phyloP scores from a whole-genome alignment of 2,888 invertebrate species.

The Leistus spinibarbis region DNA sequence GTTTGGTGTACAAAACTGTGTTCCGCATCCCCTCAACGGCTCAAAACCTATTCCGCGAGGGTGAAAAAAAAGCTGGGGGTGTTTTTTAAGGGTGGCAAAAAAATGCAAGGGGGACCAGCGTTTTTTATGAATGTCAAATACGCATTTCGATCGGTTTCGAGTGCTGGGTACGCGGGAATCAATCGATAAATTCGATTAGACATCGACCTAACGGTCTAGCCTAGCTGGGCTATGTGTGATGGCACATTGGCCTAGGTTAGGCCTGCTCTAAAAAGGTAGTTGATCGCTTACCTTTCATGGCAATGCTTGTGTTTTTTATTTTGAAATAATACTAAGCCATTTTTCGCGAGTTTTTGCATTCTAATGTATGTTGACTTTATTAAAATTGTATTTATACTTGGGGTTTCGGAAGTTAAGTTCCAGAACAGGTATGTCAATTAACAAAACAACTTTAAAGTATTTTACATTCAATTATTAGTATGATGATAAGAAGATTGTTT shows the following conservation, averaged over 20 bases:
- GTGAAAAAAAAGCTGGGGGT: conserved; percentile 54
- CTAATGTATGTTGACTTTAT: too few relatives aligned
- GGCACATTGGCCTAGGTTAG: conserved; percentile 52
- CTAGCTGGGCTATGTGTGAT: conserved; percentile 42
- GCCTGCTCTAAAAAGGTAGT: conserved; percentile 37
- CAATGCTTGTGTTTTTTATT: conserved; percentile 18
- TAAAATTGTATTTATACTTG: conserved; percentile 1
- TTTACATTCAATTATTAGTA: too few relatives aligned
- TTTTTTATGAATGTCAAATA: conserved; percentile 55
- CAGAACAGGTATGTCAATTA: not conserved
- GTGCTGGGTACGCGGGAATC: conserved; percentile 48
- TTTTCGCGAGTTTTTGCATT: conserved; percentile 4
- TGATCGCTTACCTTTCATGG: conserved; percentile 18
- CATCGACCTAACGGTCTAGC: conserved; percentile 10
- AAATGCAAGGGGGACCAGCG: conserved; percentile 51
- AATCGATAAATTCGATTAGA: conserved; percentile 57
- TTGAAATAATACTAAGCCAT: not conserved
- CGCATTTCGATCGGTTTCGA: conserved; percentile 51
- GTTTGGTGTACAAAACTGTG: not conserved
- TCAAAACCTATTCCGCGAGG: conserved; percentile 48
- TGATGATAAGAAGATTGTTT: too few relatives aligned
- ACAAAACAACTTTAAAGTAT: too few relatives aligned
- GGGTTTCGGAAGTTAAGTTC: not conserved
- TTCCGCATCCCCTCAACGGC: conserved; percentile 42
- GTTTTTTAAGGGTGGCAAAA: conserved; percentile 49